These are phyloP conservation scores for Nymphalis urticae DNA, from an alignment of 2,888 invertebrate species.

Conservation along the genomic window DNA sequence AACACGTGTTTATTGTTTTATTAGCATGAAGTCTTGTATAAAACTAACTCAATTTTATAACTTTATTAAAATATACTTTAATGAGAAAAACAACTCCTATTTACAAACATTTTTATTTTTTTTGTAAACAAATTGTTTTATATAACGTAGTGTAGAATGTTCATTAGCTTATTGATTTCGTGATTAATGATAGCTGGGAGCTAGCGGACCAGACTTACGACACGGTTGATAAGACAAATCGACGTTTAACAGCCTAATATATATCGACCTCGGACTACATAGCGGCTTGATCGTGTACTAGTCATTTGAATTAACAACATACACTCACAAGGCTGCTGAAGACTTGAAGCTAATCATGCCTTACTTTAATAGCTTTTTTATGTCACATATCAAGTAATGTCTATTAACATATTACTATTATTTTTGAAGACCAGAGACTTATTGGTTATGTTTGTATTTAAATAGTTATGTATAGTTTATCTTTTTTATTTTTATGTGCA, in stretches of 20 bases:
- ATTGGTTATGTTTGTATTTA: neutral
- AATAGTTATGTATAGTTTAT: neutral
- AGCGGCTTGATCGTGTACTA: constrained; percentile 44
- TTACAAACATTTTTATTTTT: neutral
- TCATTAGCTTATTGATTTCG: constrained; percentile 38
- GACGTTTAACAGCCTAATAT: constrained; percentile 45
- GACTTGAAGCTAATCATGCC: constrained; percentile 30
- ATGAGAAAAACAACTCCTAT: neutral
- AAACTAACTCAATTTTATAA: neutral
- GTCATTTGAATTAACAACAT: constrained; percentile 44
- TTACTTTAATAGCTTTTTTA: constrained; percentile 26
- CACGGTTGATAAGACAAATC: constrained; percentile 46
- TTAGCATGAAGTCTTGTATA: constrained; percentile 10
- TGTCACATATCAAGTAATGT: neutral
- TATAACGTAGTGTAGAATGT: constrained; percentile 12
- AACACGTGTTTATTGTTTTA: constrained; percentile 25
- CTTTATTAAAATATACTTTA: neutral
- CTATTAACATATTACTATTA: neutral
- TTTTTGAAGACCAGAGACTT: constrained; percentile 1
- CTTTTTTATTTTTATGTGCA: neutral
- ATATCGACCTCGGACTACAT: constrained; percentile 49
- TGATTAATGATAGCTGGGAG: constrained; percentile 42
- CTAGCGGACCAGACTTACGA: constrained; percentile 39
- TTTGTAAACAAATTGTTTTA: neutral
- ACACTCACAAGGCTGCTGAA: constrained; percentile 32